These are phyloP conservation scores for Diploscapter pachys DNA, from an alignment of 1,140 invertebrate genomes.

Conservation along the genomic window DNA sequence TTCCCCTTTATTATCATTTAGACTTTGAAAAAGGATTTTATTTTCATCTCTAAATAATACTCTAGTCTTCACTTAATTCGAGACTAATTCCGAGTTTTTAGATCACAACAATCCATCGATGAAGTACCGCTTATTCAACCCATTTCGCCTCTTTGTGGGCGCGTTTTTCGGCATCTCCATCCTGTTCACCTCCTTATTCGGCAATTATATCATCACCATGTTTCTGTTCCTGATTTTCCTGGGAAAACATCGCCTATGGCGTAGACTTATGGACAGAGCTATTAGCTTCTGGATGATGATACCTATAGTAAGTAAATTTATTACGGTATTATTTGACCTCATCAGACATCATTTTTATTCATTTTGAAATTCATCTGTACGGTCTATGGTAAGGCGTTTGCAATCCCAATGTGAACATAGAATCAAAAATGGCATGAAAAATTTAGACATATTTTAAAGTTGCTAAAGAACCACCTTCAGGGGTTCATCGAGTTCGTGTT, in stretches of 20 bases:
- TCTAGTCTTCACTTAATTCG: too few relatives aligned
- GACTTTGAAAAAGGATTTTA: too few relatives aligned
- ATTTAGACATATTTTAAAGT: not conserved
- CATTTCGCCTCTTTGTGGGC: slow-evolving; percentile 35
- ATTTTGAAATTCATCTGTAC: not conserved
- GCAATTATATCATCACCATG: slow-evolving; percentile 43
- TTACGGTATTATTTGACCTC: not conserved
- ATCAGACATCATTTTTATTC: too few relatives aligned
- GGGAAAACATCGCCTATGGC: slow-evolving; percentile 30
- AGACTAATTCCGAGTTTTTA: too few relatives aligned
- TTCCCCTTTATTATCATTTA: too few relatives aligned
- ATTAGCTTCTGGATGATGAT: slow-evolving; percentile 44
- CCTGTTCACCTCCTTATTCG: slow-evolving; percentile 37
- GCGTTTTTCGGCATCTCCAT: slow-evolving; percentile 37
- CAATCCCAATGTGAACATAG: not conserved
- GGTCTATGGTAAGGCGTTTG: not conserved
- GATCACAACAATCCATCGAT: too few relatives aligned
- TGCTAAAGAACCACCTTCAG: slow-evolving; percentile 32
- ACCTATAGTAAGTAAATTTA: slow-evolving; percentile 33
- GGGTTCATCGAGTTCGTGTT: slow-evolving; percentile 69
- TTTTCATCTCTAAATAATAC: too few relatives aligned
- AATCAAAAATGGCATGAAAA: too few relatives aligned
- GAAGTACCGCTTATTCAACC: not conserved
- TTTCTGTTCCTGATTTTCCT: slow-evolving; percentile 34
- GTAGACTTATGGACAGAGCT: slow-evolving; percentile 38